A percentile compares a stretch with the other conserved stretches of the same genome.
Evolutionary conservation across 2,888 invertebrate genomes (phyloP).

Genomic region (Ctenicera cuprea): DNA sequence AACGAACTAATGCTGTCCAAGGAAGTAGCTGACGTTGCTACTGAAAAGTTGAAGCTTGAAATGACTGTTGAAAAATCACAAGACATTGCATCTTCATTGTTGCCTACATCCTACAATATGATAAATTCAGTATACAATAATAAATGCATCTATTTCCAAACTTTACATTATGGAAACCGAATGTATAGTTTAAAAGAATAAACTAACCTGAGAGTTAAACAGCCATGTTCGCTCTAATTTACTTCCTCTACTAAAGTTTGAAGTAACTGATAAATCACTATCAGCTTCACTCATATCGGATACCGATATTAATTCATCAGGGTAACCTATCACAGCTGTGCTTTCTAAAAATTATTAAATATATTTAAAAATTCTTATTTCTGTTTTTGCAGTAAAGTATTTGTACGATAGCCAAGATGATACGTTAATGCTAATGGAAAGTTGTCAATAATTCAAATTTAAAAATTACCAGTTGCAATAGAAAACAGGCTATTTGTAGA

Average conservation of each 20-base stretch:
- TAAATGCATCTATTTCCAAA: not conserved
- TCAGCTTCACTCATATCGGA: slow-evolving; percentile 59
- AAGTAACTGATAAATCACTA: slow-evolving; percentile 60
- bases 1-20: slow-evolving; percentile 72
- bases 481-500: slow-evolving; percentile 68
- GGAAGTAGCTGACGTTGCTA: slow-evolving; percentile 65
- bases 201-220: slow-evolving; percentile 41
- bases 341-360: slow-evolving; percentile 54
- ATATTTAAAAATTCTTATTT: too few species aligned
- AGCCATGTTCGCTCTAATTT: slow-evolving; percentile 39
- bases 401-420: too few species aligned
- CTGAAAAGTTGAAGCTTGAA: slow-evolving; percentile 67
- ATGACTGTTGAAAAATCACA: slow-evolving; percentile 69
- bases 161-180: too few species aligned
- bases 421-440: too few species aligned
- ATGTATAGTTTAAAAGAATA: too few species aligned
- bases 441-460: too few species aligned
- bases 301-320: slow-evolving; percentile 58
- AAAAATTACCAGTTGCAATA: slow-evolving; percentile 62
- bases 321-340: slow-evolving; percentile 55
- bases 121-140: not conserved
- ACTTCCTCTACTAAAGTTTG: slow-evolving; percentile 39
- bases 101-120: slow-evolving; percentile 59
- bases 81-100: slow-evolving; percentile 65
- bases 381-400: too few species aligned